These are phyloP conservation scores for Cotesia glomerata DNA, from an alignment of 1,140 invertebrate species.

Conservation along the genomic window DNA sequence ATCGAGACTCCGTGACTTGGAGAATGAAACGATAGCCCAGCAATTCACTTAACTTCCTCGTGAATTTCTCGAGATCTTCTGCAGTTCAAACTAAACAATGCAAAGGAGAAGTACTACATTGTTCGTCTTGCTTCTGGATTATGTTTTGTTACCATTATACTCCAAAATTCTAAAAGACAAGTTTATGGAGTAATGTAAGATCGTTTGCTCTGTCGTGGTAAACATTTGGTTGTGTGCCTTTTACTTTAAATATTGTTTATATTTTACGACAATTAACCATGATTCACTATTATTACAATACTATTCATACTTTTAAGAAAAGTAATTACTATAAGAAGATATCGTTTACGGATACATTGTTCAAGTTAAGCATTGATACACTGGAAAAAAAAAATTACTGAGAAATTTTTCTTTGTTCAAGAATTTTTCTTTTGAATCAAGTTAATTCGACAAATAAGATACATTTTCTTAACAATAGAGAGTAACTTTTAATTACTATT, in stretches of 20 bases:
- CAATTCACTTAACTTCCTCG: constrained; percentile 17
- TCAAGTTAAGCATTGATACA: no score
- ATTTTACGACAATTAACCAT: no score
- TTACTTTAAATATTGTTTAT: background rate
- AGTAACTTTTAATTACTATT: no score
- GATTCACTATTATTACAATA: no score
- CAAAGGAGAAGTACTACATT: constrained; percentile 3
- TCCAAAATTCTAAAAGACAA: background rate
- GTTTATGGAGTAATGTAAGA: background rate
- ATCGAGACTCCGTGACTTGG: constrained; percentile 9
- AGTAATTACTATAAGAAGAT: no score
- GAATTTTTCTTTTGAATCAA: no score
- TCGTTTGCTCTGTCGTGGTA: background rate
- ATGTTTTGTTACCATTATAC: constrained; percentile 11
- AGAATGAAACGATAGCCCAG: background rate
- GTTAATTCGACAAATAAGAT: no score
- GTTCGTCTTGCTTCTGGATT: constrained; percentile 9
- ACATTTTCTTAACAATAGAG: no score
- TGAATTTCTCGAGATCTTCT: constrained; percentile 2
- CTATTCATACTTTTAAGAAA: no score
- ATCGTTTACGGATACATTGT: no score
- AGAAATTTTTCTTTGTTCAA: no score
- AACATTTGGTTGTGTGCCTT: background rate
- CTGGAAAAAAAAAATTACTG: no score
- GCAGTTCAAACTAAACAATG: background rate